Evolutionary conservation across 2,113 vertebrate genomes (phyloP).

Genomic region (Limnothrissa miodon): DNA sequence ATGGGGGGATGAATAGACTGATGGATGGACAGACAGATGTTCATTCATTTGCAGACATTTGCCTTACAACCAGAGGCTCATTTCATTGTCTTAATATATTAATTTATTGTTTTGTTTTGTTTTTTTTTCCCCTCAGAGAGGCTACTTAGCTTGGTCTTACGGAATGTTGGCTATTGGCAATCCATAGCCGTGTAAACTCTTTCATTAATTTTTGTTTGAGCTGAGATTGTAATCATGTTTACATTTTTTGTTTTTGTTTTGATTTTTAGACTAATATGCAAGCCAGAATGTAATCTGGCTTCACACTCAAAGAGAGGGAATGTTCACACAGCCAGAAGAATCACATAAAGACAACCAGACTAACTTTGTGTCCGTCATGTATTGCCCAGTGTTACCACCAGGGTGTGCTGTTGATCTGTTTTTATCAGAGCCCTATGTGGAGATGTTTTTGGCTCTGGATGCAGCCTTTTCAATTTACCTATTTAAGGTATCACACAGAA

Average conservation of each 20-base stretch:
- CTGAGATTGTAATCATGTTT: background rate
- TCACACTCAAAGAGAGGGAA: background rate
- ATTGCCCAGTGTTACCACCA: background rate
- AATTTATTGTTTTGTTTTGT: background rate
- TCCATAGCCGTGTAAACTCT: background rate
- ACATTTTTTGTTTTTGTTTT: background rate
- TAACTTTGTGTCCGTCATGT: background rate
- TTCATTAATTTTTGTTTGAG: background rate
- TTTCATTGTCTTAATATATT: conserved; percentile 1
- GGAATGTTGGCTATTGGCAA: background rate
- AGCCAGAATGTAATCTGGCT: background rate
- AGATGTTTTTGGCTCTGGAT: too few species aligned
- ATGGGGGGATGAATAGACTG: background rate
- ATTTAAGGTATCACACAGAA: background rate
- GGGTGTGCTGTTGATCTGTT: background rate
- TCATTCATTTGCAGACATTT: background rate
- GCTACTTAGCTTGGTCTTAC: background rate
- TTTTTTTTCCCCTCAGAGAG: background rate
- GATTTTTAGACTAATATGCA: background rate
- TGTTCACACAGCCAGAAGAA: background rate
- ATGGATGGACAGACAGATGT: background rate
- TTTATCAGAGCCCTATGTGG: background rate
- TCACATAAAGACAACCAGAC: background rate
- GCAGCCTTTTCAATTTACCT: background rate
- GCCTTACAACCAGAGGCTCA: background rate